phyloP scores from a whole-genome alignment of 2,113 vertebrate genomes.

The Picathartes gymnocephalus region DNA sequence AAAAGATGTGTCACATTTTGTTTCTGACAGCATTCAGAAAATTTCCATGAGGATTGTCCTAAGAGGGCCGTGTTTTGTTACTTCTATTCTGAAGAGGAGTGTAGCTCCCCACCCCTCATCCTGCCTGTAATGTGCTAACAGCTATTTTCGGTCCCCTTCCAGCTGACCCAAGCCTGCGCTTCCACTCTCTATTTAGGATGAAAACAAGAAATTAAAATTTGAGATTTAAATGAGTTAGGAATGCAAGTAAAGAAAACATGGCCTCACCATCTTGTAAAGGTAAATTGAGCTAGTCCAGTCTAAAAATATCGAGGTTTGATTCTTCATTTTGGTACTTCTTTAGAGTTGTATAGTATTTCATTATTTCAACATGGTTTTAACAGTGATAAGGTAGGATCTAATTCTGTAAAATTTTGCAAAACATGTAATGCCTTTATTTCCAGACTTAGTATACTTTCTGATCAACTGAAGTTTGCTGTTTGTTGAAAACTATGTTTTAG shows the following conservation, averaged over 20 bases:
- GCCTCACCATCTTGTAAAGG: not conserved
- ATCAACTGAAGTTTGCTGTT: not conserved
- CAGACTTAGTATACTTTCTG: not conserved
- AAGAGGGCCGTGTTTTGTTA: not conserved
- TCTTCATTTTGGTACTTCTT: not conserved
- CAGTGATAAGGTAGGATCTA: not conserved
- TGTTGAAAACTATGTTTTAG: not conserved
- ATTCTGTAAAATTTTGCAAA: not conserved
- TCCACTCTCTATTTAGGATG: not conserved
- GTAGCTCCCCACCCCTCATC: accelerated
- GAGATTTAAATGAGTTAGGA: not conserved
- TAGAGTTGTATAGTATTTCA: not conserved
- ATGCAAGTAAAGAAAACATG: not conserved
- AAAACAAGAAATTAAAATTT: not conserved
- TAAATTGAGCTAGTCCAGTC: not conserved
- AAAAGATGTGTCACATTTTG: not conserved
- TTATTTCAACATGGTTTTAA: not conserved
- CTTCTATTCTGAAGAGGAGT: not conserved
- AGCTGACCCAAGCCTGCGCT: not conserved
- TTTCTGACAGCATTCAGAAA: not conserved
- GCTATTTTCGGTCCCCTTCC: not conserved
- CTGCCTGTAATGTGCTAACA: accelerated
- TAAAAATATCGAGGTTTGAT: not conserved
- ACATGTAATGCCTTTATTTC: not conserved
- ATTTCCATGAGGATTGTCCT: not conserved